phyloP scores from a whole-genome alignment of 2,113 vertebrate genomes.

The Gila orcuttii region DNA sequence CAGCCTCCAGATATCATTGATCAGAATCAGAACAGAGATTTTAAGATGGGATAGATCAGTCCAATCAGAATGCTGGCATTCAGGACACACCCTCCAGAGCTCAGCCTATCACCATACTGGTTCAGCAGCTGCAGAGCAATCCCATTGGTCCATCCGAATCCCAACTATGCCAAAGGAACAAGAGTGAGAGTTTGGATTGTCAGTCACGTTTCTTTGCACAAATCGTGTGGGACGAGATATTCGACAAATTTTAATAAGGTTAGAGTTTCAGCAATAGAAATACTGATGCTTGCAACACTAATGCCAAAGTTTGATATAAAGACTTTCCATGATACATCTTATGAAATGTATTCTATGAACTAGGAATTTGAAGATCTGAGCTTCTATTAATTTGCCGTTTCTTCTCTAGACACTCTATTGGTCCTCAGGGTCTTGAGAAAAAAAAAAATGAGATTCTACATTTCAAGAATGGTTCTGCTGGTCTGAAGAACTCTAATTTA shows the following conservation, averaged over 20 bases:
- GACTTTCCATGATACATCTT: neutral
- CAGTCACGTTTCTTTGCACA: neutral
- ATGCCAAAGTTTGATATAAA: constrained; percentile 11
- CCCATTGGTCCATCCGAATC: constrained; percentile 85
- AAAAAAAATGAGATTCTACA: constrained; percentile 47
- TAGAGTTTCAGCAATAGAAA: neutral
- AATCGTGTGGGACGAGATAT: neutral
- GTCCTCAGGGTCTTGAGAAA: constrained; percentile 19
- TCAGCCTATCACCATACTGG: constrained; percentile 71
- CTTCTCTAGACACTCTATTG: constrained; percentile 26
- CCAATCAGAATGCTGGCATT: constrained; percentile 51
- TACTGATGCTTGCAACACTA: neutral
- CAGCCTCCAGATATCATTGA: neutral
- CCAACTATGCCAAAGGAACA: constrained; percentile 70
- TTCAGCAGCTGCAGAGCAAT: constrained; percentile 79
- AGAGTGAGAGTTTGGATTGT: neutral
- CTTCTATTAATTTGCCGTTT: constrained; percentile 31
- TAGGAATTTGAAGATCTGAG: constrained; percentile 1
- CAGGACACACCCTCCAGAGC: constrained; percentile 53
- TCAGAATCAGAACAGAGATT: constrained; percentile 15
- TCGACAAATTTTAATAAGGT: neutral
- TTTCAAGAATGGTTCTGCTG: constrained; percentile 45
- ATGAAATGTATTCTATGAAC: constrained; percentile 20
- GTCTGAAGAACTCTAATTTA: constrained; percentile 44
- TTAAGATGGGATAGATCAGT: constrained; percentile 37